phyloP scores from a whole-genome alignment of 2,113 vertebrate species.

The Cottus gobio region DNA sequence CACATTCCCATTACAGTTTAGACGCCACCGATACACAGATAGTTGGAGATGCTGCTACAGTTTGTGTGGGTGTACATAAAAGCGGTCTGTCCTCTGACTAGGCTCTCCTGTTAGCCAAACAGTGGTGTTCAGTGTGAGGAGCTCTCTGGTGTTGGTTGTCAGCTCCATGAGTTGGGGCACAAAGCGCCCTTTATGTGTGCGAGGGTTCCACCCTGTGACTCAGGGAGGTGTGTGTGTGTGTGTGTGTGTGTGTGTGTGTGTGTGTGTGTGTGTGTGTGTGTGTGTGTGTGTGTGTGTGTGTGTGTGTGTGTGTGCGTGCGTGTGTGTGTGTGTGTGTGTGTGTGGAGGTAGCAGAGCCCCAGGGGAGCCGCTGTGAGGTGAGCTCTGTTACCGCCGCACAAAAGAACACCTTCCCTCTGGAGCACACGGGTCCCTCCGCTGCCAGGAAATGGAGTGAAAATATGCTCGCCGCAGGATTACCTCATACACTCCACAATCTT shows the following conservation, averaged over 20 bases:
- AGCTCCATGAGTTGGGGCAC: constrained; percentile 76
- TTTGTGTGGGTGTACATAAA: constrained; percentile 57
- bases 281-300: constrained; percentile 42
- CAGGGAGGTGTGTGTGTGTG: constrained; percentile 63
- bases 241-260: constrained; percentile 45
- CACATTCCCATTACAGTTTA: constrained; percentile 35
- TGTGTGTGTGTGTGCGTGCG: constrained; percentile 48
- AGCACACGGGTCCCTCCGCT: constrained; percentile 52
- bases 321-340: constrained; percentile 41
- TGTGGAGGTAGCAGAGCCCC: constrained; percentile 60
- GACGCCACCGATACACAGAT: constrained; percentile 32
- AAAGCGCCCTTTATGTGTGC: constrained; percentile 78
- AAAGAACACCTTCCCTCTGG: constrained; percentile 72
- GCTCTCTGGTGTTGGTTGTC: constrained; percentile 78
- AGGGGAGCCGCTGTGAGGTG: constrained; percentile 72
- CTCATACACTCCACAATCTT: constrained; percentile 56
- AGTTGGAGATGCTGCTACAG: constrained; percentile 37
- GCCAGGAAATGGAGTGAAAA: constrained; percentile 69
- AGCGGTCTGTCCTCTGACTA: constrained; percentile 59
- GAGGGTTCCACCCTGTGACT: constrained; percentile 78
- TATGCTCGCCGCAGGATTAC: constrained; percentile 65
- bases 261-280: constrained; percentile 40
- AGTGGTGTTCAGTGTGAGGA: constrained; percentile 71
- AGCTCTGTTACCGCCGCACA: constrained; percentile 77
- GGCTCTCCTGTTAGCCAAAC: constrained; percentile 62